Evolutionary conservation across 2,113 vertebrate species (phyloP), one percentile per base, ranked within the genome.

Genomic region (Leptobrachium ailaonicum): DNA sequence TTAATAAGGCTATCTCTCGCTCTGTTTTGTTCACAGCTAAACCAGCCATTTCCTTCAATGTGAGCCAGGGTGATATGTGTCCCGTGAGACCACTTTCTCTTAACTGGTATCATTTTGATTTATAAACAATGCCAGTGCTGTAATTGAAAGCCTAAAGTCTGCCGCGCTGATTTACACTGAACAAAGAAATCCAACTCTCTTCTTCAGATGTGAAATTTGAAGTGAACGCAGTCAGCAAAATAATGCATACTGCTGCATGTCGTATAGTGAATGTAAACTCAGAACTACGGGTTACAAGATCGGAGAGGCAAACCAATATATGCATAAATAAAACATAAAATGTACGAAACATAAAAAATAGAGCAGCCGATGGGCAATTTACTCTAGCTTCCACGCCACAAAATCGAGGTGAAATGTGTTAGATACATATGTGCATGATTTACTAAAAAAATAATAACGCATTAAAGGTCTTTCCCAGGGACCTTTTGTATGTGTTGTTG

Each of bases 141-240:
- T 81, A 81, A 81, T 81, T 81, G 79, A 81, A 81, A 81, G 79
- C 79, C 79, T 75, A 81, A 81, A 81, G 79, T 81, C 79, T 68
- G 72, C 63, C 43, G 67, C 53, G 71, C 79, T 81, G 79, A 81
- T 81, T 81, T 81, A 81, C 71, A 50, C 66, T 81, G 79, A 81
- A 73, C 43, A 68, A 66, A 81, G 79, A 81, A 81, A 81, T 81
- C 79, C 75, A 75, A 74, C 79, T 75, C 79, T 68, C 79, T 81
- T 81, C 79, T 81, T 75, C 66, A 74, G 53, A 81, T 75, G 50
- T 81, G 66, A 75, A 75, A 81, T 75, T 75, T 81, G 71, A 75
- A 81, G 73, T 64, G 66, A 69, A 60, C 41, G 71, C 63, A 81
- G 79, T 66, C 79, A 81, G 72, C 53, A 66, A 66, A 54, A 81